Evolutionary conservation across 2,888 invertebrate genomes (phyloP).

Genomic region (Tetragnatha montana): DNA sequence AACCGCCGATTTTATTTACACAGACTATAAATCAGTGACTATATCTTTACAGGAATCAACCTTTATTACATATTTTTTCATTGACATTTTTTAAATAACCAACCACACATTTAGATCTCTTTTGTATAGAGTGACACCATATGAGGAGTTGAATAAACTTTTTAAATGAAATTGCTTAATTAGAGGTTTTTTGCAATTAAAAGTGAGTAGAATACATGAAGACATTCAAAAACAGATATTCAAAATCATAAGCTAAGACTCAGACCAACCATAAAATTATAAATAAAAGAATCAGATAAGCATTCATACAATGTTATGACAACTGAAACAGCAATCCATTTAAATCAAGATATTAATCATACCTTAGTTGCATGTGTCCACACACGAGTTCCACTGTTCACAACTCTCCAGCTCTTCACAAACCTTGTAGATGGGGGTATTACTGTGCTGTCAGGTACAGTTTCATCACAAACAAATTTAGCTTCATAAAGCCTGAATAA

Average conservation of each 20-base stretch:
- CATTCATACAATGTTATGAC: not conserved
- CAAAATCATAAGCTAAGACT: not conserved
- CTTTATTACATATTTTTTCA: too few species aligned
- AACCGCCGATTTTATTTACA: too few species aligned
- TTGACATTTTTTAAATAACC: too few species aligned
- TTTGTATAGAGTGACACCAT: too few species aligned
- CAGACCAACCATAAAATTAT: too few species aligned
- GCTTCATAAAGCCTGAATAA: conserved; percentile 72
- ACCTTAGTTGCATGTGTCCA: conserved; percentile 74
- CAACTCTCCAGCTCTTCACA: conserved; percentile 75
- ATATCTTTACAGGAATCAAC: too few species aligned
- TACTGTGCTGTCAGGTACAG: conserved; percentile 75
- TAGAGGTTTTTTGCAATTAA: too few species aligned
- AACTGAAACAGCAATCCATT: conserved; percentile 46
- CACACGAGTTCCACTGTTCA: conserved; percentile 75
- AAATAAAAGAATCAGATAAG: not conserved
- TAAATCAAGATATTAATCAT: not conserved
- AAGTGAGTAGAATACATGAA: too few species aligned
- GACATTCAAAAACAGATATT: not conserved
- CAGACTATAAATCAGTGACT: too few species aligned
- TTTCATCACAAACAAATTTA: conserved; percentile 75
- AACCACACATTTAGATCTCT: too few species aligned
- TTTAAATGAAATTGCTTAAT: too few species aligned
- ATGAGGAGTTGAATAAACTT: too few species aligned
- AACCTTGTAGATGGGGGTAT: conserved; percentile 75